Evolutionary conservation across 2,888 invertebrate species (phyloP), one percentile per base, ranked within the genome.

Genomic region (Cephus spinipes): DNA sequence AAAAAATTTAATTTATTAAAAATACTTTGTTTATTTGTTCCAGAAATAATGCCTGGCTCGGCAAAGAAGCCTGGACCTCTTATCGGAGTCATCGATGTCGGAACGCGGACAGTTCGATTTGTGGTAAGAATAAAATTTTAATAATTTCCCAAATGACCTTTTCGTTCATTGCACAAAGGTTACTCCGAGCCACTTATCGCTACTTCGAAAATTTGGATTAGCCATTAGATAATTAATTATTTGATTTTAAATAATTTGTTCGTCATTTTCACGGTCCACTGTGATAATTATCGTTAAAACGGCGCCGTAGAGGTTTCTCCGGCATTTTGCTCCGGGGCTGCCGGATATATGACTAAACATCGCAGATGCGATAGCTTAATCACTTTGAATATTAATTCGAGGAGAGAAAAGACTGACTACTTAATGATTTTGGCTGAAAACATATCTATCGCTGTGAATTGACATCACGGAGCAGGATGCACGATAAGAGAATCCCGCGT

Each of bases 21-120:
- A 36, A 36, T 15, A 4, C 23, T 23, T 68, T 73, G 32, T 23
- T 74, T 74, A 3, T 0, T 74, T 33, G 35, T 87, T 89, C 33
- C 84, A 90, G 90, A 88, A 36, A 83, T 76, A 76, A 88, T 89
- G 87, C 82, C 89, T 2, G 68, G 77, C 12, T 74, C 82, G 12
- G 31, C 83, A 31, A 91, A 88, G 77, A 89, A 85, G 77, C 77
- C 77, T 69, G 92, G 92, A 69, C 92, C 93, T 32, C 92, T 98
- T 68, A 94, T 99, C 76, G 98, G 97, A 31, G 98, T 98, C 55
- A 96, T 99, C 80, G 98, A 99, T 90, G 98, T 98, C 90, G 98
- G 99, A 81, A 98, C 99, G n/a, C 96, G 97, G 87, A 97, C 97
- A 73, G 95, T 96, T 74, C 93, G 97, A 86, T 97, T 98, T 93